Percentiles rank a stretch among this genome's conserved stretches.
phyloP scores from a whole-genome alignment of 2,888 invertebrate species.

The Hypolimnas misippus region DNA sequence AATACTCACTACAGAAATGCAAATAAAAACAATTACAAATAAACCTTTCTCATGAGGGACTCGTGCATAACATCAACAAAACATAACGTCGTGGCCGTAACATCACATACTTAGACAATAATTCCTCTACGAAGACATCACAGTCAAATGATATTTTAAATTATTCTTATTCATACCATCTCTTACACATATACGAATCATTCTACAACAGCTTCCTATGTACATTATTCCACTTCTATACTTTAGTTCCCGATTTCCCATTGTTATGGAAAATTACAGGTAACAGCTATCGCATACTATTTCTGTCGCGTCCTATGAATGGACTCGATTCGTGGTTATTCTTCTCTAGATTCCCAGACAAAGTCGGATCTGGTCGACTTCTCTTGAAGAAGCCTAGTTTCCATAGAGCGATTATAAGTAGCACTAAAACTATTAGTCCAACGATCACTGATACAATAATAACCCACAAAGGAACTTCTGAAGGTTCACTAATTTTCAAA shows the following conservation, averaged over 20 bases:
- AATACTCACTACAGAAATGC: slow-evolving; percentile 69
- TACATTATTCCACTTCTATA: slow-evolving; percentile 37
- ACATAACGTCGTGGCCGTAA: slow-evolving; percentile 54
- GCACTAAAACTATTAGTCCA: slow-evolving; percentile 91
- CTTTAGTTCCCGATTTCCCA: slow-evolving; percentile 43
- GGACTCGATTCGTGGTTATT: slow-evolving; percentile 88
- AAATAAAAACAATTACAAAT: slow-evolving; percentile 61
- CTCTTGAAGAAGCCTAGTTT: slow-evolving; percentile 96
- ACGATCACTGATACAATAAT: slow-evolving; percentile 92
- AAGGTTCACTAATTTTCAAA: slow-evolving; percentile 88
- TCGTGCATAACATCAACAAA: slow-evolving; percentile 71
- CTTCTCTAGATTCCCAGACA: slow-evolving; percentile 91
- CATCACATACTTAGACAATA: slow-evolving; percentile 67
- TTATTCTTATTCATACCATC: slow-evolving; percentile 44
- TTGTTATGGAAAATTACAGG: not conserved
- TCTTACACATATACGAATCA: slow-evolving; percentile 20
- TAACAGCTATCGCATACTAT: slow-evolving; percentile 74
- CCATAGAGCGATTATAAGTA: slow-evolving; percentile 92
- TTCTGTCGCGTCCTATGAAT: slow-evolving; percentile 78
- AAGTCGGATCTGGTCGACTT: slow-evolving; percentile 91
- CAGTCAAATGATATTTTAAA: slow-evolving; percentile 73
- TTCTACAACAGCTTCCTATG: slow-evolving; percentile 40
- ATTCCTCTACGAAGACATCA: slow-evolving; percentile 83
- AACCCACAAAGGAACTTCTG: slow-evolving; percentile 93
- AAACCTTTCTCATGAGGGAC: slow-evolving; percentile 51